Evolutionary conservation across 2,797 vertebrate species (phyloP), one percentile per base, ranked within the genome.

Genomic region (Phaenicophaeus curvirostris): DNA sequence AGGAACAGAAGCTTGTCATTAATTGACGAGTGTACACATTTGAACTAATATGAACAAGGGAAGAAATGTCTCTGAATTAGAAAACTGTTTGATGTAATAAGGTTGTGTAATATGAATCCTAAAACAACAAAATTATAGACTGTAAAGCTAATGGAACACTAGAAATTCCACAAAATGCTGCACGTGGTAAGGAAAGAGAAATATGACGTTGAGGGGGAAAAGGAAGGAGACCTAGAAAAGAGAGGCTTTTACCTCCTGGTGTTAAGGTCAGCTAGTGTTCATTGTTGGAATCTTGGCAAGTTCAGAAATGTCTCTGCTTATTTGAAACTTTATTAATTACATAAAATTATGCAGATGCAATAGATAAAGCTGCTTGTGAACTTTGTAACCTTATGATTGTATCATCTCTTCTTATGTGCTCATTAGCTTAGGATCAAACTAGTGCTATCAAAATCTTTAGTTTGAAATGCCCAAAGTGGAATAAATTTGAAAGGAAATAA

Each of bases 401-500:
- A 39, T 91, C 63, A 57, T 81, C 27, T 73, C 17, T 90, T 89
- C 67, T 86, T 58, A 77, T 93, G 41, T 71, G 37, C 92, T 94
- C 27, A 51, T 94, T 90, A 90, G 41, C 53, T 73, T 65, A 66
- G 65, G 85, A 83, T 75, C 54, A 65, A 90, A 85, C 35, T 44
- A 57, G 12, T 57, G 55, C 9, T 48, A 62, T 50, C 44, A 81
- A 75, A 78, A 46, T 87, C 25, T 86, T 73, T 69, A 46, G 30
- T 76, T 84, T 81, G 41, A 92, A 89, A 42, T 73, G 30, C 90
- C 61, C 16, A 3, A 88, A 63, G 28, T 69, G 37, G 57, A 95
- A 57, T 69, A 94, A 87, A 79, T 66, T 81, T 67, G 74, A 85
- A 95, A 79, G 42, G 85, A 96, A 92, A 67, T 55, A 83, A 37